phyloP scores from a whole-genome alignment of 2,888 invertebrate species.

The Dioctria rufipes region DNA sequence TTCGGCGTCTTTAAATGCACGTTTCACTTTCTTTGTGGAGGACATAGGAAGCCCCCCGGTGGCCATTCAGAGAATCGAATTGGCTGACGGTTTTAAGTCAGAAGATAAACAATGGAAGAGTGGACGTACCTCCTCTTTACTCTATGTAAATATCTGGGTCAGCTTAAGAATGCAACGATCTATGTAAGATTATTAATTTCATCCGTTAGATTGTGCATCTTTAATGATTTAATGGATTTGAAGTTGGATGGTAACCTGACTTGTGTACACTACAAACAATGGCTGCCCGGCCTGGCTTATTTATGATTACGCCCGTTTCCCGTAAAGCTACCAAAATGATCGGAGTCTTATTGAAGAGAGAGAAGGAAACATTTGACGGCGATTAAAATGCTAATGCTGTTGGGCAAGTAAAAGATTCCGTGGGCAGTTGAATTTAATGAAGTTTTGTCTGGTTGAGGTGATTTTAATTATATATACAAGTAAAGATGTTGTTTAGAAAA shows the following conservation, averaged over 20 bases:
- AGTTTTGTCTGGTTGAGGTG: no score
- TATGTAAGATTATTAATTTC: conserved; percentile 4
- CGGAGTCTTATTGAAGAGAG: no score
- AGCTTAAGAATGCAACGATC: conserved; percentile 1
- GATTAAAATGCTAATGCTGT: no score
- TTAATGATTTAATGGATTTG: background rate
- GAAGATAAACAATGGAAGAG: background rate
- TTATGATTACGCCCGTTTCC: no score
- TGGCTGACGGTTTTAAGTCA: background rate
- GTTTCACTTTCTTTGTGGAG: conserved; percentile 8
- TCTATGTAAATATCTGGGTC: background rate
- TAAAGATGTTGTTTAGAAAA: no score
- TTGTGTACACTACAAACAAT: background rate
- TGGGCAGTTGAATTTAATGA: no score
- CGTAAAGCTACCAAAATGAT: no score
- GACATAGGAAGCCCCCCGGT: background rate
- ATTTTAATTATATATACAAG: no score
- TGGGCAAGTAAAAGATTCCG: no score
- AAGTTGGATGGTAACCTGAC: background rate
- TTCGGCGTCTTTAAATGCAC: background rate
- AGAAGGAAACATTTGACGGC: no score
- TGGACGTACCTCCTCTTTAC: background rate
- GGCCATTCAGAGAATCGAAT: background rate
- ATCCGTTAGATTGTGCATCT: conserved; percentile 16
- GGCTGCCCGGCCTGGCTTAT: no score